These are phyloP conservation scores for Bradypus variegatus DNA, from an alignment of 2,797 vertebrate species.

Conservation along the genomic window DNA sequence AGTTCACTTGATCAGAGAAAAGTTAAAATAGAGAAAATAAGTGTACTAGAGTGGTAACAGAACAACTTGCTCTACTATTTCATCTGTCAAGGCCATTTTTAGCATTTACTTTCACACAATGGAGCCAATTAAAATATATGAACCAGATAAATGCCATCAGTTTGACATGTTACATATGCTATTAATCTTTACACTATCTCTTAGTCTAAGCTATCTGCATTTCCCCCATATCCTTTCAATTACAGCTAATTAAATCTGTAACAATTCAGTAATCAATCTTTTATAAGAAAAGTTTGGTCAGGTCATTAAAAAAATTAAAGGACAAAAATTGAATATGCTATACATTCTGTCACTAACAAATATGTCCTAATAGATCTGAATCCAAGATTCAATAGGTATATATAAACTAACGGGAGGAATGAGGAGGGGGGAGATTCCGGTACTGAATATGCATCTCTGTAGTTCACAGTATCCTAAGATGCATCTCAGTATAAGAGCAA, in stretches of 20 bases:
- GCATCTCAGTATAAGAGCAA: neutral
- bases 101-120: neutral
- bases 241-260: neutral
- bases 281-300: no score
- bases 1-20: neutral
- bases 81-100: neutral
- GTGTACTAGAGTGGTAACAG: neutral
- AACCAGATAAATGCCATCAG: neutral
- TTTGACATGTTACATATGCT: neutral
- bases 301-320: neutral
- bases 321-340: neutral
- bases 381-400: neutral
- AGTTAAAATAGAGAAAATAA: neutral
- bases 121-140: neutral
- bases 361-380: neutral
- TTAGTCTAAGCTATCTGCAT: neutral
- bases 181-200: neutral
- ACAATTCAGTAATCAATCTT: neutral
- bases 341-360: neutral
- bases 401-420: neutral
- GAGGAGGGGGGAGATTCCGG: neutral
- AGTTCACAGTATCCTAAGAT: neutral
- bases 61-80: neutral
- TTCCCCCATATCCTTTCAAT: constrained; percentile 1
- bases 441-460: neutral